A percentile compares a stretch with the other conserved stretches of the same genome.
Evolutionary conservation across 1,140 invertebrate genomes (phyloP).

Genomic region (Cherax destructor): DNA sequence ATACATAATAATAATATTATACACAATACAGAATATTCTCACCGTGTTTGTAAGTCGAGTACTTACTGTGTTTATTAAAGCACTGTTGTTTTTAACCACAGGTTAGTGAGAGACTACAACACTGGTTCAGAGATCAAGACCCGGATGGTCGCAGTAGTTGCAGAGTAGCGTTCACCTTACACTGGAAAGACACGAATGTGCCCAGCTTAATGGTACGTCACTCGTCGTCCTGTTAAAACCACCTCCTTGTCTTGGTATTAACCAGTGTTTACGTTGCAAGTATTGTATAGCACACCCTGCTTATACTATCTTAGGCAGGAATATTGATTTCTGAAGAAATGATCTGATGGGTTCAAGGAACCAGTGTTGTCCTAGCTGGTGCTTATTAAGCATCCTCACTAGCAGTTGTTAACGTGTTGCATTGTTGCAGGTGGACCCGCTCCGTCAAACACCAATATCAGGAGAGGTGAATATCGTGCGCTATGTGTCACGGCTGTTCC

Average conservation of each 20-base stretch:
- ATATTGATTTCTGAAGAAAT: too few species aligned
- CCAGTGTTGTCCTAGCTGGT: too few species aligned
- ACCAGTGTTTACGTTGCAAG: too few species aligned
- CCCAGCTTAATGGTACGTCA: constrained; percentile 48
- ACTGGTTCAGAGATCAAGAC: constrained; percentile 15
- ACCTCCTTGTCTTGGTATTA: too few species aligned
- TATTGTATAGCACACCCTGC: too few species aligned
- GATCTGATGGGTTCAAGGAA: too few species aligned
- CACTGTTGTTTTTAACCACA: background rate
- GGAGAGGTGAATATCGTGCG: constrained; percentile 80
- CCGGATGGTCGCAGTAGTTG: constrained; percentile 35
- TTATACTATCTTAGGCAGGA: too few species aligned
- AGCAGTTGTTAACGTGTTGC: constrained; percentile 39
- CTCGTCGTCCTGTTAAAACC: background rate
- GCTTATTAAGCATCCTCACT: too few species aligned
- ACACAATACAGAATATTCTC: too few species aligned
- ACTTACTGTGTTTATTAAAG: too few species aligned
- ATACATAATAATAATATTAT: too few species aligned
- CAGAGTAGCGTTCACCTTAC: constrained; percentile 38
- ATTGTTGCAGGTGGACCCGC: constrained; percentile 76
- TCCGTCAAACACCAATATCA: constrained; percentile 75
- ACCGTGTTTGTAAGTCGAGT: too few species aligned
- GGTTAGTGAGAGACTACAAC: constrained; percentile 3
- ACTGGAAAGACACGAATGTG: constrained; percentile 57
- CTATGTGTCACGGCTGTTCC: constrained; percentile 78